These are phyloP conservation scores for Hyaena hyaena DNA, from an alignment of 2,113 vertebrate species.

Conservation along the genomic window DNA sequence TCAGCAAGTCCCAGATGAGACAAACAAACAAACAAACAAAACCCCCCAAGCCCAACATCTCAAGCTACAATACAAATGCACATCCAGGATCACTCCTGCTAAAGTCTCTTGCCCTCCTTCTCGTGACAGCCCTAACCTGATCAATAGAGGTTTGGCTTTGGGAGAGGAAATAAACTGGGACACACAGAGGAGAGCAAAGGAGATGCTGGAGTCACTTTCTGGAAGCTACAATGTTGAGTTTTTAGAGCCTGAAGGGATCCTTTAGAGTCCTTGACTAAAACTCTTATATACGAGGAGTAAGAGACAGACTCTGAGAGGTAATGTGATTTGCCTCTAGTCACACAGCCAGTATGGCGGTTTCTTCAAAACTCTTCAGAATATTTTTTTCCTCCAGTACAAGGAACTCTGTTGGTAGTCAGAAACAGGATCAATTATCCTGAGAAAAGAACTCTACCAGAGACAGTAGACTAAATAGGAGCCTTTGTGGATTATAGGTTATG, in stretches of 20 bases:
- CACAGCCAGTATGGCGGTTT: neutral
- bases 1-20: slow-evolving; percentile 76
- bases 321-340: neutral
- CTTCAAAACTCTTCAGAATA: neutral
- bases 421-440: neutral
- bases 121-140: neutral
- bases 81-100: neutral
- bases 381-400: neutral
- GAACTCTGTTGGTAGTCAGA: neutral
- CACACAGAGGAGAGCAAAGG: neutral
- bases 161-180: neutral
- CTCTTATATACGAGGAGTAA: neutral
- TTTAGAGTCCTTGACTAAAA: neutral
- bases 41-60: slow-evolving; percentile 13
- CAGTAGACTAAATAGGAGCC: neutral
- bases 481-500: neutral
- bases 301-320: neutral
- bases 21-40: slow-evolving; percentile 64
- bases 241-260: neutral
- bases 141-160: neutral
- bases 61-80: slow-evolving; percentile 62
- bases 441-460: neutral
- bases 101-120: neutral
- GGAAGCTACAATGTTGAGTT: neutral
- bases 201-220: neutral